Conservation (phyloP, 2,113 vertebrate species). For the Chrysemys picta region DNA sequence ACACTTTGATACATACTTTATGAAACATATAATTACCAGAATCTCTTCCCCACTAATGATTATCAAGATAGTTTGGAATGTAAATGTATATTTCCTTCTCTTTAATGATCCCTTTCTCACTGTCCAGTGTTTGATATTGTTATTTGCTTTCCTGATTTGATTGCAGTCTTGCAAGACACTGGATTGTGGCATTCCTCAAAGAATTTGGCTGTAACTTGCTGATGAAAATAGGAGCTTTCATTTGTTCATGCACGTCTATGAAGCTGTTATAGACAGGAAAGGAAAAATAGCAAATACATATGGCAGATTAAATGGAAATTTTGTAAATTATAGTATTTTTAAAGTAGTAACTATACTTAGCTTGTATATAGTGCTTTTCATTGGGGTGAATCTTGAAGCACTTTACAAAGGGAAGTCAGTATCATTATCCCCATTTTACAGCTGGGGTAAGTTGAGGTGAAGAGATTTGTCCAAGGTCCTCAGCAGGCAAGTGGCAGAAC, state of each 20-base stretch:
- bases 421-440: background rate
- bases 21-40: fast-evolving
- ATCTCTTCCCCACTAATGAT: fast-evolving
- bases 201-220: background rate
- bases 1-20: background rate
- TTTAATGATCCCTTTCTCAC: background rate
- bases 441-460: background rate
- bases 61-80: fast-evolving
- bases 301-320: background rate
- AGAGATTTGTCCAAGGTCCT: background rate
- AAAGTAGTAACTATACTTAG: background rate
- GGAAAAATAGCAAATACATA: background rate
- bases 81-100: background rate
- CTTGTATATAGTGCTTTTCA: background rate
- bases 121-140: fast-evolving
- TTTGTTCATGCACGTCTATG: background rate
- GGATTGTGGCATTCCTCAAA: background rate
- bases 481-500: background rate
- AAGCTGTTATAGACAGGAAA: background rate
- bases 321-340: fast-evolving
- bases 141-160: fast-evolving
- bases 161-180: background rate
- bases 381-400: background rate
- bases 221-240: background rate
- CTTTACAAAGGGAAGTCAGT: background rate